These are phyloP conservation scores for Lepidurus apus DNA, from an alignment of 1,140 invertebrate species.

Conservation along the genomic window DNA sequence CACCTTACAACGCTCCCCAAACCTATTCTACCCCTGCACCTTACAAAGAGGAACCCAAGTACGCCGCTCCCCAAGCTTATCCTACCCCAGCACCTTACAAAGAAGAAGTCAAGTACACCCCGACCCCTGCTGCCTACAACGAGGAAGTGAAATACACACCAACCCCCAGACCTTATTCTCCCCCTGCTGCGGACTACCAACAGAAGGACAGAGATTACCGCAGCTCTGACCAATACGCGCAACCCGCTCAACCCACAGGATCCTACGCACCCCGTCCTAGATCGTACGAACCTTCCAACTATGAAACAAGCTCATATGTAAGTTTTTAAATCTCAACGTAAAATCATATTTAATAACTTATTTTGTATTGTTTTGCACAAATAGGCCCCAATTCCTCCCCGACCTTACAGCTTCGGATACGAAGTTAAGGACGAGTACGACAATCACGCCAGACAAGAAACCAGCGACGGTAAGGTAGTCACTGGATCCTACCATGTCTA, in stretches of 20 bases:
- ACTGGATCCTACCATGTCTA: slow-evolving; percentile 67
- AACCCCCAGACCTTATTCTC: neutral
- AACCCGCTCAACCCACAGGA: neutral
- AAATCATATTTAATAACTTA: neutral
- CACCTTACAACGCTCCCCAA: neutral
- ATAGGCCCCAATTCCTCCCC: slow-evolving; percentile 40
- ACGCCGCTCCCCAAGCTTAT: neutral
- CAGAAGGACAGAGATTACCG: neutral
- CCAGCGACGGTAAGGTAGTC: slow-evolving; percentile 68
- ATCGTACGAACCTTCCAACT: neutral
- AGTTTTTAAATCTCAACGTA: neutral
- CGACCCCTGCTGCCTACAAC: slow-evolving; percentile 4
- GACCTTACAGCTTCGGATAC: slow-evolving; percentile 81
- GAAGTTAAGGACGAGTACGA: slow-evolving; percentile 70
- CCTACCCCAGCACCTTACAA: neutral
- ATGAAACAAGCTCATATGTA: neutral
- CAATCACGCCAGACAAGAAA: slow-evolving; percentile 65
- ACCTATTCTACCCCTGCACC: slow-evolving; percentile 2
- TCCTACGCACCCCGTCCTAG: neutral
- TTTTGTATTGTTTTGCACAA: neutral
- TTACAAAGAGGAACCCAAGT: neutral
- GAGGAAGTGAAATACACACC: neutral
- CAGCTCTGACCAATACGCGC: neutral
- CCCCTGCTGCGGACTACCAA: neutral
- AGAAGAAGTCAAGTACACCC: neutral